phyloP scores from a whole-genome alignment of 2,113 vertebrate species.

The Onychorhynchus coronatus region DNA sequence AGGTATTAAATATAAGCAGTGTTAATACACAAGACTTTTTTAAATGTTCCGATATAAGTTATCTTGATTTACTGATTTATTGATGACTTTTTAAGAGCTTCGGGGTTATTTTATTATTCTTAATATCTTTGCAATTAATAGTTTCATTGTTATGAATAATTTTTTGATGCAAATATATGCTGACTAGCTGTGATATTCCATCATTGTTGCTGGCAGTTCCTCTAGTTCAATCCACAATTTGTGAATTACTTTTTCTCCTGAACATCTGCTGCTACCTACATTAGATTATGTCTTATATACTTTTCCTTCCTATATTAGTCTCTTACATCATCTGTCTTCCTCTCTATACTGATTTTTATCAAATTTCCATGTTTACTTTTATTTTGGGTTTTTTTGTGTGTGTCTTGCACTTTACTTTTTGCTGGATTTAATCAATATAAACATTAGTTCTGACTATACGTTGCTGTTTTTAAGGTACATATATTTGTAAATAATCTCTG shows the following conservation, averaged over 20 bases:
- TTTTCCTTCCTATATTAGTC: background rate
- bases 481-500: background rate
- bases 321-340: background rate
- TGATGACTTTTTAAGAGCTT: background rate
- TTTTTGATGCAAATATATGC: background rate
- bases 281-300: background rate
- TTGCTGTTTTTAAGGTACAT: background rate
- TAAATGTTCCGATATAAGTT: background rate
- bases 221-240: background rate
- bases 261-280: background rate
- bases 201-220: background rate
- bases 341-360: background rate
- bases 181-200: background rate
- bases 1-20: background rate
- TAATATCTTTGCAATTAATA: background rate
- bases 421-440: background rate
- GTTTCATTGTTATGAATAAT: background rate
- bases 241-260: background rate
- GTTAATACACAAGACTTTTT: background rate
- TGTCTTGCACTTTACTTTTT: background rate
- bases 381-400: background rate
- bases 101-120: background rate
- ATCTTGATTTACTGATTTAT: background rate
- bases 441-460: background rate
- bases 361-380: background rate